These are phyloP conservation scores for Crax fasciolata DNA, from an alignment of 2,797 vertebrate species.

Conservation along the genomic window DNA sequence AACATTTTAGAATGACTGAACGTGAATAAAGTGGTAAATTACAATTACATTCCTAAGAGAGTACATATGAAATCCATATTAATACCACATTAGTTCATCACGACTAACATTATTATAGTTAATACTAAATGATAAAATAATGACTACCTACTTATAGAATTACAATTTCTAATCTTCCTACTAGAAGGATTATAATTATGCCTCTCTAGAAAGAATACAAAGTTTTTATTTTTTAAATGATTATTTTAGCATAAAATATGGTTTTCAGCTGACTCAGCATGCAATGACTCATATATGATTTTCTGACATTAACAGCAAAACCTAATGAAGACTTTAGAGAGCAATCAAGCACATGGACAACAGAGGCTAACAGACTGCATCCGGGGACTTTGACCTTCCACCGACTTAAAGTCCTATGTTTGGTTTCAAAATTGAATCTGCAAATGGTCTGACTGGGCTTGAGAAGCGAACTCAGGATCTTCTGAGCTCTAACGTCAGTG, in stretches of 20 bases:
- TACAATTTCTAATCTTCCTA: slow-evolving; percentile 66
- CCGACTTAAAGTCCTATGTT: background rate
- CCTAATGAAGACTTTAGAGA: background rate
- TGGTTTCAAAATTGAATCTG: background rate
- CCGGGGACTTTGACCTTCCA: background rate
- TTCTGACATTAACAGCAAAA: background rate
- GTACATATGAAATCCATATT: slow-evolving; percentile 77
- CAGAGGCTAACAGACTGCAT: background rate
- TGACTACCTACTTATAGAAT: slow-evolving; percentile 75
- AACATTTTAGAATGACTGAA: slow-evolving; percentile 81
- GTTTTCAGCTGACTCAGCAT: slow-evolving; percentile 4
- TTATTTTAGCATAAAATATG: background rate
- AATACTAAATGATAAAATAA: slow-evolving; percentile 82
- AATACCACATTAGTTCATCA: slow-evolving; percentile 79
- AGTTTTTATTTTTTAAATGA: slow-evolving; percentile 32
- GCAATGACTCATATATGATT: background rate
- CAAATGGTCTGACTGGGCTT: background rate
- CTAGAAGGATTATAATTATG: slow-evolving; percentile 41
- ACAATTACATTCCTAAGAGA: slow-evolving; percentile 77
- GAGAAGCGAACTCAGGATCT: background rate
- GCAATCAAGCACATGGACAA: background rate
- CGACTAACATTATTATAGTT: slow-evolving; percentile 79
- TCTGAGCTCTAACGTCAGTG: background rate
- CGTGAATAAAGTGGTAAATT: slow-evolving; percentile 79
- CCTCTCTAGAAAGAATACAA: slow-evolving; percentile 29